A percentile compares a stretch with the other conserved stretches of the same genome.
These are phyloP conservation scores for Hemicordylus capensis DNA, from an alignment of 2,113 vertebrate genomes.

Conservation along the genomic window DNA sequence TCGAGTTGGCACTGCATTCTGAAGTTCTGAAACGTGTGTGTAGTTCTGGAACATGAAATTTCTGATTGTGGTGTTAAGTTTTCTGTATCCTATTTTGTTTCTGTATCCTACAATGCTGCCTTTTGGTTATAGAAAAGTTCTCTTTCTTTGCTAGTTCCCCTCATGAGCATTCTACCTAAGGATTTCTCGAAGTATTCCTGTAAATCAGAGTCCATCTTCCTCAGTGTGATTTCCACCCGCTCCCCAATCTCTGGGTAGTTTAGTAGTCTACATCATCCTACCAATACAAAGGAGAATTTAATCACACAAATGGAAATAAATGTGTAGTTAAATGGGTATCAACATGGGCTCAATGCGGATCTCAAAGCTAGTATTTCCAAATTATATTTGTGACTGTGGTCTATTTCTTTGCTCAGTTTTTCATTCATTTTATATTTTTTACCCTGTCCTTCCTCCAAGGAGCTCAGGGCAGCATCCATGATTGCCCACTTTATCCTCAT, in stretches of 20 bases:
- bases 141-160: neutral
- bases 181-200: neutral
- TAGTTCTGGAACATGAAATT: no score
- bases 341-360: neutral
- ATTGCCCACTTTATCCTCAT: no score
- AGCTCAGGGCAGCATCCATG: no score
- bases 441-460: no score
- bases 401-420: no score
- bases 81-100: no score
- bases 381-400: no score
- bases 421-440: no score
- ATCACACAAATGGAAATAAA: neutral
- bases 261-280: neutral
- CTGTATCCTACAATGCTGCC: neutral
- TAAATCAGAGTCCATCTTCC: neutral
- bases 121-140: neutral
- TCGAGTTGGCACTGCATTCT: no score
- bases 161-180: neutral
- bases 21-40: no score
- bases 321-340: neutral
- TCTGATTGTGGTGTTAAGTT: no score
- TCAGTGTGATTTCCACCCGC: neutral
- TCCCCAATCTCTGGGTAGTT: neutral
- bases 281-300: neutral
- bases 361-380: neutral